phyloP scores from a whole-genome alignment of 2,888 invertebrate species.

The Dryadula phaetusa region DNA sequence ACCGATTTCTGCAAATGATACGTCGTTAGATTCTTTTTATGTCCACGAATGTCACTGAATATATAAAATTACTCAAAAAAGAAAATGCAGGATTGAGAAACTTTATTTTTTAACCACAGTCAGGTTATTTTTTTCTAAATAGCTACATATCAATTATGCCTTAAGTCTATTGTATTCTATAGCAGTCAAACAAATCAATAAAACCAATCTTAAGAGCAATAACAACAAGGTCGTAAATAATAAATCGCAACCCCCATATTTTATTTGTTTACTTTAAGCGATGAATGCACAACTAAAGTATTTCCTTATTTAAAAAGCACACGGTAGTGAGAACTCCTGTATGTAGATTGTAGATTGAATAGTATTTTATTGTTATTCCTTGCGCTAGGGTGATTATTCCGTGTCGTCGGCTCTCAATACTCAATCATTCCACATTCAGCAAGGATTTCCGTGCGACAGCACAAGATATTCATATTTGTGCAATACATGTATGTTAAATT shows the following conservation, averaged over 20 bases:
- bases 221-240: too few relatives aligned
- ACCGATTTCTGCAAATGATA: too few relatives aligned
- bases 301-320: conserved; percentile 1
- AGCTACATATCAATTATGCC: too few relatives aligned
- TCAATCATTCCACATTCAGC: conserved; percentile 49
- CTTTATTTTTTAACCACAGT: too few relatives aligned
- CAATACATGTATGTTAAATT: conserved; percentile 27
- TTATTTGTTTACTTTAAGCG: background rate
- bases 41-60: too few relatives aligned
- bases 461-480: conserved; percentile 28
- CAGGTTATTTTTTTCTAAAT: too few relatives aligned
- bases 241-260: background rate
- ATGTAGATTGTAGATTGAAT: conserved; percentile 1
- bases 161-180: too few relatives aligned
- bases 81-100: too few relatives aligned
- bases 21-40: too few relatives aligned
- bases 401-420: conserved; percentile 50
- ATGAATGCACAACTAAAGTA: background rate
- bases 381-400: conserved; percentile 47
- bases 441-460: conserved; percentile 31
- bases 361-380: conserved; percentile 46
- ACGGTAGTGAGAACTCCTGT: background rate
- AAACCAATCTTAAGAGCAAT: too few relatives aligned
- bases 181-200: background rate
- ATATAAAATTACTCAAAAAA: too few relatives aligned